Conservation (phyloP, 2,888 invertebrate species). For the Ditylenchus weischeri region DNA sequence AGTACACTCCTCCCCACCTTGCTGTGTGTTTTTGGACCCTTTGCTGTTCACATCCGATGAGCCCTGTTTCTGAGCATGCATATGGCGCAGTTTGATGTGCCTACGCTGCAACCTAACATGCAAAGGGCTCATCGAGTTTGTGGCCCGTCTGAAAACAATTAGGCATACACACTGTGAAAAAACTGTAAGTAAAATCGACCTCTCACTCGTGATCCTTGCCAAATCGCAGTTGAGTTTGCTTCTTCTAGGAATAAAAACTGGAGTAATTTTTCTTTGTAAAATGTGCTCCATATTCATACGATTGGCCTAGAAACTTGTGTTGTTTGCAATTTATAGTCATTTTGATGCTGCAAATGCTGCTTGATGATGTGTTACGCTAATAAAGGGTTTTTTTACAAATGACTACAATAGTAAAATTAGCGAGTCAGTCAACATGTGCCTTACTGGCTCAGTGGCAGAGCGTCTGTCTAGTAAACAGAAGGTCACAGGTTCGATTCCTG, state of each 20-base stretch:
- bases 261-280: constrained; percentile 45
- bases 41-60: constrained; percentile 14
- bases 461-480: constrained; percentile 55
- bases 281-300: constrained; percentile 22
- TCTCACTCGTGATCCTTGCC: too few relatives aligned
- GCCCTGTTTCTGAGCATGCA: not conserved
- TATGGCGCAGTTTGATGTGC: constrained; percentile 16
- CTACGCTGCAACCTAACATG: constrained; percentile 82
- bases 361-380: too few relatives aligned
- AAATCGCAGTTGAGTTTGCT: constrained; percentile 67
- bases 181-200: too few relatives aligned
- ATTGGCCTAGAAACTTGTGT: not conserved
- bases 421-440: too few relatives aligned
- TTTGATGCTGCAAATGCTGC: too few relatives aligned
- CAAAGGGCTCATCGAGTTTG: constrained; percentile 8
- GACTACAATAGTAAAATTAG: too few relatives aligned
- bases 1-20: constrained; percentile 1
- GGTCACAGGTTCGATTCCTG: constrained; percentile 51
- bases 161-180: not conserved
- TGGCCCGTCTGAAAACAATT: not conserved
- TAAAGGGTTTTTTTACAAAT: too few relatives aligned
- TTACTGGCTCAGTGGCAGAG: constrained; percentile 37
- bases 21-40: not conserved
- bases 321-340: too few relatives aligned
- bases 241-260: constrained; percentile 63